A percentile compares a stretch with the other conserved stretches of the same genome.
These are phyloP conservation scores for Archaeoteleia sp. DNA, from an alignment of 2,888 invertebrate species.

Conservation along the genomic window DNA sequence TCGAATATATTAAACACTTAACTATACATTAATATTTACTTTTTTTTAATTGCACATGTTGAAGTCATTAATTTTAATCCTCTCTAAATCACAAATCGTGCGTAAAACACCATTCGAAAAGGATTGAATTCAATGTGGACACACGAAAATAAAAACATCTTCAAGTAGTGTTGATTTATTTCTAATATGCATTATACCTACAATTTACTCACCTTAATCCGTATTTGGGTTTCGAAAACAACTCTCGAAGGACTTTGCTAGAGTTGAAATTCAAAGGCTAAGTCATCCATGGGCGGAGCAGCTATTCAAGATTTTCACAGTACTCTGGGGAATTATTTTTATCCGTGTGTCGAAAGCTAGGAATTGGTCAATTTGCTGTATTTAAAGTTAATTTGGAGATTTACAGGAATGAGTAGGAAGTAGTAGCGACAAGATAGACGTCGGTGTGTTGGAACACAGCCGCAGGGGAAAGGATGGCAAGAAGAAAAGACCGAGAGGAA, in stretches of 20 bases:
- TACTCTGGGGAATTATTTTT: conserved; percentile 57
- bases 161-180: too few relatives aligned
- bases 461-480: conserved; percentile 45
- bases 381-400: conserved; percentile 69
- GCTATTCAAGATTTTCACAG: conserved; percentile 58
- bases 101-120: too few relatives aligned
- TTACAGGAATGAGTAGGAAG: conserved; percentile 53
- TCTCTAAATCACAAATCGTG: too few relatives aligned
- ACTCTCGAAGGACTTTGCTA: conserved; percentile 37
- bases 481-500: conserved; percentile 54
- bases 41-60: too few relatives aligned
- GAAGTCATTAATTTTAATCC: too few relatives aligned
- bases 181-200: not conserved
- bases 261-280: conserved; percentile 4
- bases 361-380: conserved; percentile 64
- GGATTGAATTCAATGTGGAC: too few relatives aligned
- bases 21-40: too few relatives aligned
- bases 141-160: too few relatives aligned
- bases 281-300: conserved; percentile 39
- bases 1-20: too few relatives aligned
- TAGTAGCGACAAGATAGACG: conserved; percentile 43
- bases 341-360: conserved; percentile 54
- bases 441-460: conserved; percentile 25
- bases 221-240: conserved; percentile 30
- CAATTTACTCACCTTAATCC: conserved; percentile 36